phyloP scores from a whole-genome alignment of 1,140 invertebrate species.

The Cotesia chilonis region DNA sequence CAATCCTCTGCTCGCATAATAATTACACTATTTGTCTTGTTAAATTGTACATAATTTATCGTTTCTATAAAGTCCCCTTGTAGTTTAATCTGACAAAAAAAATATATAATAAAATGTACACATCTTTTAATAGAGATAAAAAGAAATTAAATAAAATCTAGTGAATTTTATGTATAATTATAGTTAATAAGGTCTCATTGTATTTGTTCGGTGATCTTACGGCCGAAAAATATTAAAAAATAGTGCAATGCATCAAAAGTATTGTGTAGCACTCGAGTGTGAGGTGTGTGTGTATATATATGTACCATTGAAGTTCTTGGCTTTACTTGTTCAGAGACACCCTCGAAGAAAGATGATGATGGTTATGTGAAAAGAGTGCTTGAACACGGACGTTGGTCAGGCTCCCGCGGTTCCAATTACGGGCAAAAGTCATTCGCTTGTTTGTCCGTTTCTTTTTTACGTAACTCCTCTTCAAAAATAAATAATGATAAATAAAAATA shows the following conservation, averaged over 20 bases:
- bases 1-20: not conserved
- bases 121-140: too few relatives aligned
- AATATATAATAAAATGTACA: too few relatives aligned
- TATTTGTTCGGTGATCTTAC: too few relatives aligned
- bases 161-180: too few relatives aligned
- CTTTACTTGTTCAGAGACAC: slow-evolving; percentile 47
- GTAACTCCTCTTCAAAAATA: not conserved
- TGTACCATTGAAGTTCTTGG: slow-evolving; percentile 44
- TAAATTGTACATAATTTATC: not conserved
- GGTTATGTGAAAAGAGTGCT: slow-evolving; percentile 42
- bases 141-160: too few relatives aligned
- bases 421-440: slow-evolving; percentile 39
- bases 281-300: slow-evolving; percentile 20
- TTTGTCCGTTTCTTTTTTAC: slow-evolving; percentile 20
- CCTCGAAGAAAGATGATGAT: slow-evolving; percentile 50
- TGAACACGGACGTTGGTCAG: slow-evolving; percentile 48
- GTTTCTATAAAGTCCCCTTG: not conserved
- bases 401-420: slow-evolving; percentile 44
- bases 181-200: too few relatives aligned
- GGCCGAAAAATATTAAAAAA: too few relatives aligned
- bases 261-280: not conserved
- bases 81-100: too few relatives aligned
- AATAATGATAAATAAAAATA: too few relatives aligned
- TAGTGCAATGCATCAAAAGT: too few relatives aligned
- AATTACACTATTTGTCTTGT: not conserved